Evolutionary conservation across 2,113 vertebrate species (phyloP).

Genomic region (Chloropsis cyanopogon): DNA sequence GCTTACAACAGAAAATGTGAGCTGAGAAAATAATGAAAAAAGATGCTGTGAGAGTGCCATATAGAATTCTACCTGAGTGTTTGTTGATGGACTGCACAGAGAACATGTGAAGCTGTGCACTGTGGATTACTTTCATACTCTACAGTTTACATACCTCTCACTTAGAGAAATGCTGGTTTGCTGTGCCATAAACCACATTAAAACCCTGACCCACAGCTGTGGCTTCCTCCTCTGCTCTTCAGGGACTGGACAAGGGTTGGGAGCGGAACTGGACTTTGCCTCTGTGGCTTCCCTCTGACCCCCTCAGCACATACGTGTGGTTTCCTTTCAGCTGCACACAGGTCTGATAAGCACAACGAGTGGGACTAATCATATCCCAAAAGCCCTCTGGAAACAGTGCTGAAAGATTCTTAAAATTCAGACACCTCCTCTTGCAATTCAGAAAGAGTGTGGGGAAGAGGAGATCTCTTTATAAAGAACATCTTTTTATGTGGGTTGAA

Average conservation of each 20-base stretch:
- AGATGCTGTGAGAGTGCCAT: neutral
- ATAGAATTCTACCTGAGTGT: neutral
- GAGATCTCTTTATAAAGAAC: neutral
- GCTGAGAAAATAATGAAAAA: neutral
- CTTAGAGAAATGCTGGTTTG: neutral
- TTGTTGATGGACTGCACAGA: neutral
- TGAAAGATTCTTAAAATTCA: neutral
- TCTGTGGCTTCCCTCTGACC: neutral
- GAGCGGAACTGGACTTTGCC: neutral
- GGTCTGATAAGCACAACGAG: neutral
- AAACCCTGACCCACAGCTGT: neutral
- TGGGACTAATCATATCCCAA: neutral
- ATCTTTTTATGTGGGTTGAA: neutral
- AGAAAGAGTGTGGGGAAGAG: neutral
- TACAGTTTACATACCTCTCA: neutral
- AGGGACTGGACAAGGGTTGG: neutral
- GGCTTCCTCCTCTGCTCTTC: neutral
- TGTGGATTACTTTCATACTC: neutral
- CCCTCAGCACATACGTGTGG: neutral
- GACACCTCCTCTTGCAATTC: neutral
- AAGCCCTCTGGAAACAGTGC: neutral
- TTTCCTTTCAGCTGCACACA: neutral
- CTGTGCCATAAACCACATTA: neutral
- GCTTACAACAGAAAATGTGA: neutral
- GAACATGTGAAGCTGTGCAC: fast-evolving